Percentiles rank a stretch among this genome's conserved stretches.
Conservation (phyloP, 2,888 invertebrate genomes). For the Drosophila recens region DNA sequence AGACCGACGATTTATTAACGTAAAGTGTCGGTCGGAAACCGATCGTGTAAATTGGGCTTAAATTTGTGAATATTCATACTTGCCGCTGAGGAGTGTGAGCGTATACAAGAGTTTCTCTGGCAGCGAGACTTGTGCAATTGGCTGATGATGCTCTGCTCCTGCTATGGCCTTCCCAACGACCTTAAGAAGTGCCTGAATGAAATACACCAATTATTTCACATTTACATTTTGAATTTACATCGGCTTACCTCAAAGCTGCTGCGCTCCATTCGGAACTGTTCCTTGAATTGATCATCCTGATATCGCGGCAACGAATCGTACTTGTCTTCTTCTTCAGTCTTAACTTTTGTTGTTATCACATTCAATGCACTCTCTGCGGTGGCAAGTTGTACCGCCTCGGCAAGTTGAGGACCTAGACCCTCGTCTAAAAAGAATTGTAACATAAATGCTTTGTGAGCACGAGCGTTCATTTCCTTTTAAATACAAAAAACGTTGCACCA, state of each 20-base stretch:
- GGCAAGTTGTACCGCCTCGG: slow-evolving; percentile 43
- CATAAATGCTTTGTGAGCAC: slow-evolving; percentile 51
- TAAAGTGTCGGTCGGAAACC: no score
- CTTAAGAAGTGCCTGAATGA: slow-evolving; percentile 32
- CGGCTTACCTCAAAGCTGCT: slow-evolving; percentile 47
- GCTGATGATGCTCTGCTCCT: slow-evolving; percentile 33
- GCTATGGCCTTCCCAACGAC: slow-evolving; percentile 34
- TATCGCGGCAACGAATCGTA: slow-evolving; percentile 1
- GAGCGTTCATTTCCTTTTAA: slow-evolving; percentile 29
- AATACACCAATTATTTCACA: neutral
- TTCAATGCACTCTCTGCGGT: slow-evolving; percentile 22
- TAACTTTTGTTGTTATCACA: neutral
- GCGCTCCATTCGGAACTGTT: slow-evolving; percentile 56
- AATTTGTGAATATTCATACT: slow-evolving; percentile 28
- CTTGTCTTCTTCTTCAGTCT: neutral
- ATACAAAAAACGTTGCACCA: no score
- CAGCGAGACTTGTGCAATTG: slow-evolving; percentile 39
- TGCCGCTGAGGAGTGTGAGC: slow-evolving; percentile 47
- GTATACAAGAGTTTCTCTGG: slow-evolving; percentile 54
- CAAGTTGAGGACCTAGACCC: slow-evolving; percentile 38
- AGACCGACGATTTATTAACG: no score
- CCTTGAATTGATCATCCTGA: slow-evolving; percentile 53
- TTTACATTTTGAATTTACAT: neutral
- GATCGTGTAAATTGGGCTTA: no score
- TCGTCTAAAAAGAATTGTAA: slow-evolving; percentile 55